Percentiles rank a stretch among this genome's conserved stretches.
These are phyloP conservation scores for Panthera leo DNA, from an alignment of 2,113 vertebrate species.

Conservation along the genomic window DNA sequence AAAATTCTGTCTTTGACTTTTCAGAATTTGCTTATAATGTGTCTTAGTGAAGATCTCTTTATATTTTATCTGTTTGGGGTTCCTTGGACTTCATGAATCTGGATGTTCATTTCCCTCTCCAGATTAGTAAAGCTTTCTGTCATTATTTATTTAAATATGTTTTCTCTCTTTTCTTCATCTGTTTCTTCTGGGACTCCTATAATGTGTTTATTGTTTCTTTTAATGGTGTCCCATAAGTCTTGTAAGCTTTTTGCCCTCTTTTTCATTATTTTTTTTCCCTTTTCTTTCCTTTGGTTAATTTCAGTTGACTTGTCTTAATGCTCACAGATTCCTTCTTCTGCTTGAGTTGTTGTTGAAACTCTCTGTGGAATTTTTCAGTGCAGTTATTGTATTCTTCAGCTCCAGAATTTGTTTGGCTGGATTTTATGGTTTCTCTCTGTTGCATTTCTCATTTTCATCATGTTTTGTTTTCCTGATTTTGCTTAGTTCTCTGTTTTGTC, in stretches of 20 bases:
- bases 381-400: not conserved
- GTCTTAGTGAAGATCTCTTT: not conserved
- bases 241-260: not conserved
- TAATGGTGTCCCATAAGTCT: not conserved
- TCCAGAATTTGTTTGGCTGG: not conserved
- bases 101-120: not conserved
- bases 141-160: not conserved
- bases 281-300: not conserved
- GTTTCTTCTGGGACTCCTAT: not conserved
- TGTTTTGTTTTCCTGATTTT: not conserved
- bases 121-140: not conserved
- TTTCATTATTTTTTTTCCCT: not conserved
- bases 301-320: not conserved
- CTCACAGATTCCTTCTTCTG: not conserved
- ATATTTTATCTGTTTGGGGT: not conserved
- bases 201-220: not conserved
- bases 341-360: not conserved
- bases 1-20: not conserved
- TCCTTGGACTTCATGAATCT: not conserved
- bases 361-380: not conserved
- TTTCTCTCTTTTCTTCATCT: not conserved
- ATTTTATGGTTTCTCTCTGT: not conserved
- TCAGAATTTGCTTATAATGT: not conserved
- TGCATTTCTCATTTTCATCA: not conserved
- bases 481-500: not conserved